These are phyloP conservation scores for Zootermopsis nevadensis DNA, from an alignment of 2,888 invertebrate genomes.

Conservation along the genomic window DNA sequence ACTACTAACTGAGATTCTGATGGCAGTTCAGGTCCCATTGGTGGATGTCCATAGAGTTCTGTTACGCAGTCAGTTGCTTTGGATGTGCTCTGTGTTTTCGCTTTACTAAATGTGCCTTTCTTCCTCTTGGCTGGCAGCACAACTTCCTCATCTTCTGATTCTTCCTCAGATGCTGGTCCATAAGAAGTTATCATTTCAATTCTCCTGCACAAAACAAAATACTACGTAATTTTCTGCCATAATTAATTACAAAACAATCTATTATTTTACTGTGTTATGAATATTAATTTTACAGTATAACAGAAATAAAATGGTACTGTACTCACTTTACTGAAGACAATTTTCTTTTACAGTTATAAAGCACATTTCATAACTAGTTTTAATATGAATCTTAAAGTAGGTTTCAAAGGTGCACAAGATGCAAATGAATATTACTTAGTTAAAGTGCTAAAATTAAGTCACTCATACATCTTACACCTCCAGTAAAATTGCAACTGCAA, in stretches of 20 bases:
- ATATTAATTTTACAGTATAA: not conserved
- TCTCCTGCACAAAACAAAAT: constrained; percentile 62
- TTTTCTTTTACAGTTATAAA: too few species aligned
- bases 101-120: constrained; percentile 53
- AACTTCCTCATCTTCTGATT: constrained; percentile 64
- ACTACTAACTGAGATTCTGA: constrained; percentile 20
- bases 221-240: not conserved
- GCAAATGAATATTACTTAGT: too few species aligned
- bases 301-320: too few species aligned
- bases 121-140: constrained; percentile 56
- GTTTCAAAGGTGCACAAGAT: too few species aligned
- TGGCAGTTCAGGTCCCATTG: constrained; percentile 42
- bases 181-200: constrained; percentile 71
- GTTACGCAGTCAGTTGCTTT: not conserved
- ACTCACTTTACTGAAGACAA: too few species aligned
- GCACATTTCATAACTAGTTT: too few species aligned
- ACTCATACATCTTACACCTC: too few species aligned
- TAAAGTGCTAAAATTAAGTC: too few species aligned
- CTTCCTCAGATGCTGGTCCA: constrained; percentile 66
- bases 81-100: not conserved
- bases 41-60: constrained; percentile 10
- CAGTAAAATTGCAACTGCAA: too few species aligned
- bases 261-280: not conserved
- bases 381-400: too few species aligned
- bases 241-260: too few species aligned